Conservation (phyloP, 2,888 invertebrate species). For the Pheosia gnoma region DNA sequence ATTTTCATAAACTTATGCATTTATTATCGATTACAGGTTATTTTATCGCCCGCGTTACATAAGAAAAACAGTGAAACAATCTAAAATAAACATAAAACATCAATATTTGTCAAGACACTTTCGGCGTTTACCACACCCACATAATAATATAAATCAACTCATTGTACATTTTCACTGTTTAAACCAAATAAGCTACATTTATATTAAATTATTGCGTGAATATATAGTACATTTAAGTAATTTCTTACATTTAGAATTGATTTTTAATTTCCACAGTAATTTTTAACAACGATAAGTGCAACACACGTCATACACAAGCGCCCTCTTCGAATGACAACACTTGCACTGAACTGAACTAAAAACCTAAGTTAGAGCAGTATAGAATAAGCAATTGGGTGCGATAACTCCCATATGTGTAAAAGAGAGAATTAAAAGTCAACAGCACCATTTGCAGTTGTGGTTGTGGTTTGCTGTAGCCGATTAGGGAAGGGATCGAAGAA, state of each 20-base stretch:
- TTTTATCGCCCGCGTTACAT: conserved; percentile 37
- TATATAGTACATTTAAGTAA: conserved; percentile 4
- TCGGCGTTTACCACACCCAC: conserved; percentile 74
- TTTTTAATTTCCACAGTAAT: conserved; percentile 14
- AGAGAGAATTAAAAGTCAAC: conserved; percentile 43
- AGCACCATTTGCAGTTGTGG: conserved; percentile 10
- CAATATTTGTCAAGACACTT: conserved; percentile 54
- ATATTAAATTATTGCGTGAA: background rate
- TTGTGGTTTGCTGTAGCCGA: background rate
- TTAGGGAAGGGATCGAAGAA: conserved; percentile 48
- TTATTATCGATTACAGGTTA: conserved; percentile 12
- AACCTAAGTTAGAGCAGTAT: conserved; percentile 48
- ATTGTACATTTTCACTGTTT: conserved; percentile 27
- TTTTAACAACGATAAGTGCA: conserved; percentile 28
- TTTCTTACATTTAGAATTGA: conserved; percentile 10
- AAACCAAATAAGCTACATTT: background rate
- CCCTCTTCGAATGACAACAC: conserved; percentile 64
- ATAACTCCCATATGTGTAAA: conserved; percentile 35
- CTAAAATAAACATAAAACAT: conserved; percentile 61
- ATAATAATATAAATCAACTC: conserved; percentile 49
- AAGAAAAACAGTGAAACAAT: conserved; percentile 37
- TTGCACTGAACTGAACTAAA: conserved; percentile 60
- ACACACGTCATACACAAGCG: conserved; percentile 55
- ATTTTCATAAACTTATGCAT: conserved; percentile 19
- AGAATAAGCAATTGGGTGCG: conserved; percentile 16